phyloP scores from a whole-genome alignment of 2,888 invertebrate species.

The Drosophila prolongata region DNA sequence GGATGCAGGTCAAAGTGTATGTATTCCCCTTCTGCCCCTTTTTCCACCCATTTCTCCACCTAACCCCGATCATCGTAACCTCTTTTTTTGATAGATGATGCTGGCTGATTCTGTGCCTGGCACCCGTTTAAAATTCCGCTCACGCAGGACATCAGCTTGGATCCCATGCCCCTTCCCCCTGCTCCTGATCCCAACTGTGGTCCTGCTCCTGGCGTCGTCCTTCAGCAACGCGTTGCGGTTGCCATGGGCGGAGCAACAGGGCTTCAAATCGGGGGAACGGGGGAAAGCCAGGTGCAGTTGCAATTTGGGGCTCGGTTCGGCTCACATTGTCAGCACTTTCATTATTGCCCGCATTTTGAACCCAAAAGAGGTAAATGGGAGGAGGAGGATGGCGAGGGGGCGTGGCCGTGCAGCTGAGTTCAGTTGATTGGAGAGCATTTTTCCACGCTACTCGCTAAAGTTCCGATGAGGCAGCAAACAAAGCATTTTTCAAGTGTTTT shows the following conservation, averaged over 20 bases:
- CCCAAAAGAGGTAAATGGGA: conserved; percentile 3
- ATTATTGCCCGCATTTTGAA: conserved; percentile 53
- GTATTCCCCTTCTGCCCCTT: not conserved
- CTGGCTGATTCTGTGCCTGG: conserved; percentile 44
- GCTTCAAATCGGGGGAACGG: conserved; percentile 1
- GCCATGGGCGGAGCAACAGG: conserved; percentile 15
- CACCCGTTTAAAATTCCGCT: conserved; percentile 52
- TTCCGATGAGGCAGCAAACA: conserved; percentile 24
- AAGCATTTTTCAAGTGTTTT: conserved; percentile 23
- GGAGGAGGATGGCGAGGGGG: conserved; percentile 3
- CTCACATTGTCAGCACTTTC: conserved; percentile 61
- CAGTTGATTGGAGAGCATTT: conserved; percentile 59
- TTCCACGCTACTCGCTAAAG: conserved; percentile 15
- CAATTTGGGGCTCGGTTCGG: conserved; percentile 44
- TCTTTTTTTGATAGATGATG: conserved; percentile 42
- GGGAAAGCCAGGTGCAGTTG: conserved; percentile 41
- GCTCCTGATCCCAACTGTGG: conserved; percentile 12
- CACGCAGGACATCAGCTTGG: conserved; percentile 33
- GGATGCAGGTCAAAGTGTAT: conserved; percentile 37
- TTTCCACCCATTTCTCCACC: not conserved
- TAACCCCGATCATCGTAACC: conserved; percentile 1
- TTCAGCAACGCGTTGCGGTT: conserved; percentile 31
- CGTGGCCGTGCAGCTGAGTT: conserved; percentile 49
- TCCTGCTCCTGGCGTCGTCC: conserved; percentile 16
- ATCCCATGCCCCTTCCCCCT: conserved; percentile 1